phyloP scores from a whole-genome alignment of 2,113 vertebrate genomes.

The Notiomystis cincta region DNA sequence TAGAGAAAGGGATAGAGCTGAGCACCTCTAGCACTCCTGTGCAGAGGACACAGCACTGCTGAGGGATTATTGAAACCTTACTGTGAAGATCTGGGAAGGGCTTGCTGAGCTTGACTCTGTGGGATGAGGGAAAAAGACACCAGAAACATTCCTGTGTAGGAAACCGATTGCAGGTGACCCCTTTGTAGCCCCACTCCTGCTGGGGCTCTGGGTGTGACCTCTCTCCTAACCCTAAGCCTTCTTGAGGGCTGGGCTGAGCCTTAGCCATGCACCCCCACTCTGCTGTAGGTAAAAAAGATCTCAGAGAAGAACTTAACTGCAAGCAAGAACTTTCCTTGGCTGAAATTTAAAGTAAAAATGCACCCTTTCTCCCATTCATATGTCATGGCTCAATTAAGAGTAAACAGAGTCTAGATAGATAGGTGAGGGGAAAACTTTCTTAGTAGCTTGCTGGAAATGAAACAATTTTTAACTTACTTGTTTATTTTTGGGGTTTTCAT shows the following conservation, averaged over 20 bases:
- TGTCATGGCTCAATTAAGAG: neutral
- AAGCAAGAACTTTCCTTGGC: neutral
- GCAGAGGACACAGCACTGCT: fast-evolving
- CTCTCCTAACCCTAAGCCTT: neutral
- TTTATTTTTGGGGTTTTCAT: neutral
- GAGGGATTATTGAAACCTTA: neutral
- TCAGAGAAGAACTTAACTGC: neutral
- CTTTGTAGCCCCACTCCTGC: neutral
- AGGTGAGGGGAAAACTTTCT: neutral
- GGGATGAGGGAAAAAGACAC: neutral
- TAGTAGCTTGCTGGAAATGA: neutral
- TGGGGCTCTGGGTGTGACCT: fast-evolving
- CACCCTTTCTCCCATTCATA: neutral
- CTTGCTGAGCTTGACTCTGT: neutral
- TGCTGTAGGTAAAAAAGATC: neutral
- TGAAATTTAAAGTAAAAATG: neutral
- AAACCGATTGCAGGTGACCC: neutral
- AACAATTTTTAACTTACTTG: fast-evolving
- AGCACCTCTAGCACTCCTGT: neutral
- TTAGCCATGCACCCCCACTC: neutral
- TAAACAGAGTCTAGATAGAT: neutral
- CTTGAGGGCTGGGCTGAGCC: neutral
- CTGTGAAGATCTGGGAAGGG: neutral
- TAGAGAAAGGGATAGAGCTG: neutral
- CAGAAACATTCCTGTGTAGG: no score